These are phyloP conservation scores for Lutjanus campechanus DNA, from an alignment of 2,797 vertebrate genomes.

Conservation along the genomic window DNA sequence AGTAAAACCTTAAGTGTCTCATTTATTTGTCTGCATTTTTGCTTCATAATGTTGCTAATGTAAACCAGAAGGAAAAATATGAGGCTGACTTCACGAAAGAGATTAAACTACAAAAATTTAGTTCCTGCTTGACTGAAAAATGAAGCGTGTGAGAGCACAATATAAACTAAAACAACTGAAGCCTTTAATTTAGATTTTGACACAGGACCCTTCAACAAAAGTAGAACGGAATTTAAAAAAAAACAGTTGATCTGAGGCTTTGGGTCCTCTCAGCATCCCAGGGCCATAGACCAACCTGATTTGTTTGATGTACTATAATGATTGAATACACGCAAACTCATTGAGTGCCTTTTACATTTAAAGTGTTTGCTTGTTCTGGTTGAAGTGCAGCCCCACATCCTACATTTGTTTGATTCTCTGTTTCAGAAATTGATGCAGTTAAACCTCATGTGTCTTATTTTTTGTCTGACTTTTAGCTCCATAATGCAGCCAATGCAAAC, in stretches of 20 bases:
- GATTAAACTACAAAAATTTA: conserved; percentile 90
- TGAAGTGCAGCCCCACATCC: not conserved
- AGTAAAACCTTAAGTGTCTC: not conserved
- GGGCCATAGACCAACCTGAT: too few relatives aligned
- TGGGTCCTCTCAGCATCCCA: not conserved
- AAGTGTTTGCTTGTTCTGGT: too few relatives aligned
- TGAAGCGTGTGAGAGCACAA: not conserved
- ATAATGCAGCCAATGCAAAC: conserved; percentile 96
- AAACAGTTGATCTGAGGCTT: not conserved
- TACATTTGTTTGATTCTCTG: not conserved
- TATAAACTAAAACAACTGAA: not conserved
- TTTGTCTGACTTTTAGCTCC: conserved; percentile 84
- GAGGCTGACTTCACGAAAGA: conserved; percentile 98
- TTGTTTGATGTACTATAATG: too few relatives aligned
- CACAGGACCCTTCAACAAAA: not conserved
- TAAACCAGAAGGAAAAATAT: conserved; percentile 98
- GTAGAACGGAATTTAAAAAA: not conserved
- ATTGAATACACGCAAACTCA: too few relatives aligned
- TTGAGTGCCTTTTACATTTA: too few relatives aligned
- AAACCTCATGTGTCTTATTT: not conserved
- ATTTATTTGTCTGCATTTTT: conserved; percentile 61
- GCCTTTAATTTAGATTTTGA: not conserved
- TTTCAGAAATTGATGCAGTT: not conserved
- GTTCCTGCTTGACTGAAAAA: not conserved
- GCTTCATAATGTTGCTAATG: conserved; percentile 96